phyloP scores from a whole-genome alignment of 2,113 vertebrate genomes.

The Heliornis fulica region DNA sequence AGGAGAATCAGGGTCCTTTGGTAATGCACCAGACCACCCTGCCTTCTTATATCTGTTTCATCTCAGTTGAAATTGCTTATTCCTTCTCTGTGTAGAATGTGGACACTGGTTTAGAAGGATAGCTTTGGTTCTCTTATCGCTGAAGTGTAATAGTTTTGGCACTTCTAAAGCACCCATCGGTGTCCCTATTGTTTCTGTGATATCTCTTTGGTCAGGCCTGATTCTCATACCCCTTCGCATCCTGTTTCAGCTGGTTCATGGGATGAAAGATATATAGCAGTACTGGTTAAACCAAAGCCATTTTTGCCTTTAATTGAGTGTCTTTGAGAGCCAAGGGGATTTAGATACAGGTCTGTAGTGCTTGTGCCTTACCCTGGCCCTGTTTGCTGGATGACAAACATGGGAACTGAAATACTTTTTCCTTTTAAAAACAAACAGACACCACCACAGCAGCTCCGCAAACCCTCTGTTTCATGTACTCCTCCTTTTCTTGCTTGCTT shows the following conservation, averaged over 20 bases:
- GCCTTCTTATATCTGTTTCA: background rate
- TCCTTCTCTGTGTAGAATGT: background rate
- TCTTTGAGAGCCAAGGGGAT: background rate
- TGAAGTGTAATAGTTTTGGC: background rate
- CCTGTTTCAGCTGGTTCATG: background rate
- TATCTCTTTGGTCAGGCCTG: background rate
- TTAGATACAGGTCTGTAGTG: background rate
- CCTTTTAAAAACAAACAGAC: background rate
- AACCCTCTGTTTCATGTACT: background rate
- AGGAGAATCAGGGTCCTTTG: background rate
- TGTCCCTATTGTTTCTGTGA: background rate
- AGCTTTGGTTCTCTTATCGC: background rate
- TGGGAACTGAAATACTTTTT: background rate
- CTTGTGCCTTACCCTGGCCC: background rate
- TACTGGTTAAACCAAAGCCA: background rate
- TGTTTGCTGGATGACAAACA: background rate
- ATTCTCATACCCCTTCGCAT: background rate
- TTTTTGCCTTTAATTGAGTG: background rate
- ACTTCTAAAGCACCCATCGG: accelerated
- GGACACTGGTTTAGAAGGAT: background rate
- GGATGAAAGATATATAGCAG: background rate
- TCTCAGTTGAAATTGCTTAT: background rate
- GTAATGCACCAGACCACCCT: background rate
- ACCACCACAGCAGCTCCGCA: background rate
- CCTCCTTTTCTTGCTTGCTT: background rate